Conservation (phyloP, 2,113 vertebrate species). For the Mastomys coucha region DNA sequence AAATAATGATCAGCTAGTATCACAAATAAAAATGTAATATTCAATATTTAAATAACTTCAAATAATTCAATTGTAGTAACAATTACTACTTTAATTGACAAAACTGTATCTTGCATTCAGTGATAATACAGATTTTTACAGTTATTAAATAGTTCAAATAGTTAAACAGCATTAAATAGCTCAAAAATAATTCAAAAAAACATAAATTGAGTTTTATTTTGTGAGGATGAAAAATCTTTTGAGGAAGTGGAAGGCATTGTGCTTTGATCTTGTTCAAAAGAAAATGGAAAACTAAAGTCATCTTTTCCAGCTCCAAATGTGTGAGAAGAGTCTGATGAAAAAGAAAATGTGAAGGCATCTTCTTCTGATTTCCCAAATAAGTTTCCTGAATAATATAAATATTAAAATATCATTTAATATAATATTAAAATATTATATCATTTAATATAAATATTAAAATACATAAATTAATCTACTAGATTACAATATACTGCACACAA, state of each 20-base stretch:
- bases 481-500: slow-evolving; percentile 35
- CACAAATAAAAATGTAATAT: slow-evolving; percentile 62
- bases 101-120: slow-evolving; percentile 77
- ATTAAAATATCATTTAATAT: slow-evolving; percentile 66
- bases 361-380: slow-evolving; percentile 89
- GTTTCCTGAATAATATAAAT: slow-evolving; percentile 84
- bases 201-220: slow-evolving; percentile 85
- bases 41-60: slow-evolving; percentile 62
- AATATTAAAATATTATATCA: slow-evolving; percentile 65
- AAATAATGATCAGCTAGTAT: slow-evolving; percentile 64
- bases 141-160: slow-evolving; percentile 35
- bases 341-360: slow-evolving; percentile 87
- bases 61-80: slow-evolving; percentile 65
- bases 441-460: slow-evolving; percentile 73
- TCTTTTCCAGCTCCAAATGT: slow-evolving; percentile 88
- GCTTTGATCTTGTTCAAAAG: slow-evolving; percentile 88
- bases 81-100: slow-evolving; percentile 71
- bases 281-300: slow-evolving; percentile 88
- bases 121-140: slow-evolving; percentile 64
- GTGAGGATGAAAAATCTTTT: slow-evolving; percentile 85
- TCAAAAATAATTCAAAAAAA: slow-evolving; percentile 86
- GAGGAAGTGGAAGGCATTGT: slow-evolving; percentile 80
- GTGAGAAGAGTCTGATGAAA: slow-evolving; percentile 83
- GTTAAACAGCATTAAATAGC: slow-evolving; percentile 75
- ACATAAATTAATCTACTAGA: slow-evolving; percentile 54